Conservation (phyloP, 2,113 vertebrate species). For the Psephotus haematonotus region DNA sequence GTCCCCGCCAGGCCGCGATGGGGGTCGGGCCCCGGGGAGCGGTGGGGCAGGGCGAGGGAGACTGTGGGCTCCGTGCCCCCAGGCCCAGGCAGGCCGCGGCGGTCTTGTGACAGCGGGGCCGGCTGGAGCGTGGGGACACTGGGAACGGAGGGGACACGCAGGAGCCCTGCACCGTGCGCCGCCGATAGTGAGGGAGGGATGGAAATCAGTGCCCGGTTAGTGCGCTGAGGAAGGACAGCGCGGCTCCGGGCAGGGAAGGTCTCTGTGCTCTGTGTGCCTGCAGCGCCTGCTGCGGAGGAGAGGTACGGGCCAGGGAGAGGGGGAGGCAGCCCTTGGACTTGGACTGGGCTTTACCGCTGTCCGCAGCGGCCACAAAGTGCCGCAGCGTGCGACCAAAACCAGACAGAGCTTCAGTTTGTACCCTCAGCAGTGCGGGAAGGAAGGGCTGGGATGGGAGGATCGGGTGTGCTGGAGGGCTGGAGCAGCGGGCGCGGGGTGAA, state of each 20-base stretch:
- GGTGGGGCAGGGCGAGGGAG: not conserved
- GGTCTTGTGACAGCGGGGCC: not conserved
- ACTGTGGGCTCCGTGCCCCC: not conserved
- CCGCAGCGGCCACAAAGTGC: rapidly evolving
- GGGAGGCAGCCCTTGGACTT: not conserved
- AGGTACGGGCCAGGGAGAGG: not conserved
- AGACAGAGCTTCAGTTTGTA: not conserved
- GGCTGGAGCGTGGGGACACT: not conserved
- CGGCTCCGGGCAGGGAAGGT: not conserved
- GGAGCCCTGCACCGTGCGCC: not conserved
- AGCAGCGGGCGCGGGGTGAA: not conserved
- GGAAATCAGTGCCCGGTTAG: not conserved
- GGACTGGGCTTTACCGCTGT: not conserved
- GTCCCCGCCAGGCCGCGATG: too few species aligned
- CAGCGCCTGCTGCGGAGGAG: not conserved
- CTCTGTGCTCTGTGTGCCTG: not conserved
- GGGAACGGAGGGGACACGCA: not conserved
- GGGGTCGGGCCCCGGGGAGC: not conserved
- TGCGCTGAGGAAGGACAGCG: not conserved
- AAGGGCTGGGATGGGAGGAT: not conserved
- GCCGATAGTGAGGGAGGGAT: too few species aligned
- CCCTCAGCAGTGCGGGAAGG: not conserved
- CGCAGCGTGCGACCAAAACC: not conserved
- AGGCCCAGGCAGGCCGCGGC: not conserved
- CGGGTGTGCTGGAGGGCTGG: not conserved